Conservation (phyloP, 37 sponge, comb jelly and placozoan genomes). For the Bolinopsis microptera region DNA sequence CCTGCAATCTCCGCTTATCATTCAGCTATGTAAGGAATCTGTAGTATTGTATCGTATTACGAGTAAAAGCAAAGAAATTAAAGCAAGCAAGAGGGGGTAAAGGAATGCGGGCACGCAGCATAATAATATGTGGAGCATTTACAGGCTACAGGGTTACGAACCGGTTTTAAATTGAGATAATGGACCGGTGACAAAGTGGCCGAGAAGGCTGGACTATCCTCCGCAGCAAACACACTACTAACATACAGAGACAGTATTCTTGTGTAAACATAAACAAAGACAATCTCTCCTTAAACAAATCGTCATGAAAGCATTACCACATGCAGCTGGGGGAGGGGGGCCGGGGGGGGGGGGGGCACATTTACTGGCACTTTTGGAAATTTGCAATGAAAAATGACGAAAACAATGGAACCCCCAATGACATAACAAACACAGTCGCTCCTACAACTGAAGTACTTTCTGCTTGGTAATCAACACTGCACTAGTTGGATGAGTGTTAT, state of each 20-base stretch:
- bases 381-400: neutral
- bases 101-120: neutral
- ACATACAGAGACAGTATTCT: neutral
- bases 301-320: neutral
- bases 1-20: no score
- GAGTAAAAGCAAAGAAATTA: neutral
- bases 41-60: neutral
- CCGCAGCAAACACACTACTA: neutral
- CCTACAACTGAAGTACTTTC: no score
- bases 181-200: neutral
- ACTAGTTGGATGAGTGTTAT: no score
- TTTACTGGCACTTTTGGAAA: neutral
- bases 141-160: neutral
- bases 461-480: no score
- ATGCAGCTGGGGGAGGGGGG: neutral
- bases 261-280: neutral
- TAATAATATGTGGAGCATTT: neutral
- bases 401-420: no score
- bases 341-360: neutral
- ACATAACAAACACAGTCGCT: no score
- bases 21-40: no score
- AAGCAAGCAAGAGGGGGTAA: neutral
- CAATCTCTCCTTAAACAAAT: neutral
- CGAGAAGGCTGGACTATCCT: neutral
- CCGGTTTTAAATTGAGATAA: no score